Evolutionary conservation across 2,797 vertebrate species (phyloP), one percentile per base, ranked within the genome.

Genomic region (Pangasius sanitwongsei): DNA sequence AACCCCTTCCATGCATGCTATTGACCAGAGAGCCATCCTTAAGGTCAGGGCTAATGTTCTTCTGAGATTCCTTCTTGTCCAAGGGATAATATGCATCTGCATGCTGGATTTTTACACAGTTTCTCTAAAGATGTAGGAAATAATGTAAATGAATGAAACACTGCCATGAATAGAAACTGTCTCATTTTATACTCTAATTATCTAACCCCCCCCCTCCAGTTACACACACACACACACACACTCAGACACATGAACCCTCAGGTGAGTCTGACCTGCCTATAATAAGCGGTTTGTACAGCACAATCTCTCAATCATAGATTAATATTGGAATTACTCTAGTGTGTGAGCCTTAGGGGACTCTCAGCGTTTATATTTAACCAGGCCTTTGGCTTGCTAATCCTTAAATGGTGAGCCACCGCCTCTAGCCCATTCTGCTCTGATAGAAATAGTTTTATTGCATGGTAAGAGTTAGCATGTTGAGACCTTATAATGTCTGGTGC

Each of bases 31-130:
- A 81, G 65, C 83, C 8, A 48, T 18, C 59, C 37, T 55, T 72
- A 31, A 65, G 80, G 57, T 88, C 82, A 85, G 80, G 63, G 28
- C 69, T 59, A 90, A 89, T 90, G 87, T 89, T 90, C 82, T 83
- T 53, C 34, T 15, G 23, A 63, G 78, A 80, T 89, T 85, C 72
- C 50, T 87, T 87, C 53, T 44, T 13, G 34, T 80, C 15, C n/a
- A 23, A 37, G 48, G 0, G 18, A 67, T 74, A 31, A 59, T 41
- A 7, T 41, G 23, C 28, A 28, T 50, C 20, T 59, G 15, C 53
- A 63, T 34, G 37, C 23, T 87, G 31, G 28, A 31, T 63, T 20
- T 44, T 59, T 59, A 75, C 25, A 57, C 63, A 77, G 20, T 25
- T 44, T 31, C 20, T n/a, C 28, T 1, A 18, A 53, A n/a, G 59